phyloP scores from a whole-genome alignment of 2,113 vertebrate genomes.

The Eubucco bourcierii region DNA sequence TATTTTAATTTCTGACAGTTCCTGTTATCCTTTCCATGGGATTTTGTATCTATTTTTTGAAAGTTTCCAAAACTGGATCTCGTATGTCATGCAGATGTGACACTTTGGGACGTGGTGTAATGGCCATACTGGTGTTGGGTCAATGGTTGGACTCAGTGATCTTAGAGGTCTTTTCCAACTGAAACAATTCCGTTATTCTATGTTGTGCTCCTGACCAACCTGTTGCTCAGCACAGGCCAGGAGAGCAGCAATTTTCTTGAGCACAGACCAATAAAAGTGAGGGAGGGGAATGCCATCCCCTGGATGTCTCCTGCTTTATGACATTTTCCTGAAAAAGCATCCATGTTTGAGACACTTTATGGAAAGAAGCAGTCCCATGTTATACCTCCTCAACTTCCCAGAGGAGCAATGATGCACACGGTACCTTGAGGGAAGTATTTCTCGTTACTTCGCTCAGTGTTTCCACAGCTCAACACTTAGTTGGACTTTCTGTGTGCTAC shows the following conservation, averaged over 20 bases:
- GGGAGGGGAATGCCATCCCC: not conserved
- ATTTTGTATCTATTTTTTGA: not conserved
- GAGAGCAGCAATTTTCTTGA: not conserved
- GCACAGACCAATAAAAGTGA: not conserved
- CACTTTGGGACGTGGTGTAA: too few relatives aligned
- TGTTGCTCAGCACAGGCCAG: not conserved
- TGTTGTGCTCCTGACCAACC: not conserved
- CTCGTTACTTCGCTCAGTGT: not conserved
- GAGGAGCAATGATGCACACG: not conserved
- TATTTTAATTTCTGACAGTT: not conserved
- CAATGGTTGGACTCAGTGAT: too few relatives aligned
- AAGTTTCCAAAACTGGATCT: not conserved
- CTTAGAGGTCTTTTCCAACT: too few relatives aligned
- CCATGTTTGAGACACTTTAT: not conserved
- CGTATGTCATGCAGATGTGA: too few relatives aligned
- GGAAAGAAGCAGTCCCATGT: not conserved
- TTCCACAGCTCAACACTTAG: not conserved
- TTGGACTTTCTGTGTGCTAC: rapidly evolving
- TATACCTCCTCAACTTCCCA: not conserved
- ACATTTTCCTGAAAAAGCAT: not conserved
- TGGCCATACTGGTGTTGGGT: too few relatives aligned
- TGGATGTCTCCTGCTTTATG: not conserved
- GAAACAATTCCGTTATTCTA: too few relatives aligned
- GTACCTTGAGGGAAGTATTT: not conserved
- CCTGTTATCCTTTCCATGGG: not conserved